Evolutionary conservation across 2,888 invertebrate species (phyloP).

Genomic region (Tholera decimalis): DNA sequence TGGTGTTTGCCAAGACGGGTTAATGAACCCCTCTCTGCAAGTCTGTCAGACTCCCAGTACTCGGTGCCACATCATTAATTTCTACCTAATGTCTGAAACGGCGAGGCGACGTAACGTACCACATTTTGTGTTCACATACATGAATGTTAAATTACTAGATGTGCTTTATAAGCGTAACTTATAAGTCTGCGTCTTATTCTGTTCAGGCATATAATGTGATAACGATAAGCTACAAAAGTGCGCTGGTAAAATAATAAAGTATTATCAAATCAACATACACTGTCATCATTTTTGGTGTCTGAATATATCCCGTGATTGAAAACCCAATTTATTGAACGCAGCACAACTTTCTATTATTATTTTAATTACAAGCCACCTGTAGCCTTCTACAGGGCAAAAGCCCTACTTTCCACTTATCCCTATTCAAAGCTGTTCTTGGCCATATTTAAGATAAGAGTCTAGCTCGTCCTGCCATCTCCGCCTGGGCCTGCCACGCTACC

Average conservation of each 20-base stretch:
- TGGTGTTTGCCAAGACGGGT: constrained; percentile 72
- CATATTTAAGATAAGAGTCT: too few species aligned
- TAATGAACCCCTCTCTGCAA: constrained; percentile 78
- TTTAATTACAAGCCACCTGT: too few species aligned
- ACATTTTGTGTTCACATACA: constrained; percentile 79
- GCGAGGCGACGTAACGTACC: constrained; percentile 75
- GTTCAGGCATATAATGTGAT: neutral
- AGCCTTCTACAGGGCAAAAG: too few species aligned
- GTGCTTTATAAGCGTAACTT: constrained; percentile 22
- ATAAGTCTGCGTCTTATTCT: neutral
- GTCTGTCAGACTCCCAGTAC: constrained; percentile 79
- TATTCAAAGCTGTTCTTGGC: too few species aligned
- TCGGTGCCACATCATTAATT: constrained; percentile 86
- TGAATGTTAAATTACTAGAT: constrained; percentile 49
- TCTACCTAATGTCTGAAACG: constrained; percentile 84
- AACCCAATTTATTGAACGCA: neutral
- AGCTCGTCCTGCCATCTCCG: too few species aligned
- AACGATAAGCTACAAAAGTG: neutral
- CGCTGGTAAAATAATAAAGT: neutral
- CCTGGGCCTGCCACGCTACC: too few species aligned
- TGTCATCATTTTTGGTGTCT: too few species aligned
- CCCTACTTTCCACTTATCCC: too few species aligned
- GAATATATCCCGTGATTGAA: neutral
- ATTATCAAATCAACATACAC: neutral
- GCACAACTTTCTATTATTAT: too few species aligned